Base-by-base conservation (phyloP, 2,888 invertebrate species). In the Petrolisthes manimaculis region DNA sequence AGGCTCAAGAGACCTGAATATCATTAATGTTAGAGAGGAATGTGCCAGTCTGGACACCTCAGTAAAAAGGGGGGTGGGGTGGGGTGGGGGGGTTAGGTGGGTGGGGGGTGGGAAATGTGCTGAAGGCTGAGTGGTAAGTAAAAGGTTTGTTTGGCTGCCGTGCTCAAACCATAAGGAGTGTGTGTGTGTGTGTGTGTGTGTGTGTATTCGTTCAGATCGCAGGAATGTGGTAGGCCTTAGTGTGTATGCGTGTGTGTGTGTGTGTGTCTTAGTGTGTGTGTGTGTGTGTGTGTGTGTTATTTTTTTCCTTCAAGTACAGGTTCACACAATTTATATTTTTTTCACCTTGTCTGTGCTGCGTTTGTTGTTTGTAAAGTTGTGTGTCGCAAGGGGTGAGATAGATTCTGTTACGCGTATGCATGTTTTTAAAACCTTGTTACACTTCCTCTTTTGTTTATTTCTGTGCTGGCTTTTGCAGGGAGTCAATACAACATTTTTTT, bases 1-100 rank as follows among this genome's bases (percentile, higher is more conserved):
- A n/a, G 71, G 71, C 71, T 71, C 71, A 21, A 71, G 71, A 71
- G 14, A 71, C 71, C 71, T 71, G 71, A 71, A 71, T 71, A 71
- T 71, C 14, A 18, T 71, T 18, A 71, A 21, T n/a, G 21, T 18
- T 37, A 37, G 18, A 61, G 61, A 61, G 61, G 61, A 9, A 14
- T 61, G 71, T 18, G 21, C 71, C 71, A 6, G 71, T n/a, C 12
- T 71, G 71, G 71, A 71, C 71, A 71, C 71, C 71, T 71, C 71
- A n/a, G 71, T 61, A 61, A 14, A 9, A 61, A 18, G 61, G 18
- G 9, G 37, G 37, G 37, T 37, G 0, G 37, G 37, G 37, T 37
- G 37, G 37, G 37, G 37, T 0, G 37, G 1, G 37, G 37, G 37
- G n/a, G n/a, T n/a, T n/a, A n/a, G n/a, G n/a, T 37, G 37, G 37